phyloP scores from a whole-genome alignment of 1,140 invertebrate genomes.

The Hylyphantes graminicola region DNA sequence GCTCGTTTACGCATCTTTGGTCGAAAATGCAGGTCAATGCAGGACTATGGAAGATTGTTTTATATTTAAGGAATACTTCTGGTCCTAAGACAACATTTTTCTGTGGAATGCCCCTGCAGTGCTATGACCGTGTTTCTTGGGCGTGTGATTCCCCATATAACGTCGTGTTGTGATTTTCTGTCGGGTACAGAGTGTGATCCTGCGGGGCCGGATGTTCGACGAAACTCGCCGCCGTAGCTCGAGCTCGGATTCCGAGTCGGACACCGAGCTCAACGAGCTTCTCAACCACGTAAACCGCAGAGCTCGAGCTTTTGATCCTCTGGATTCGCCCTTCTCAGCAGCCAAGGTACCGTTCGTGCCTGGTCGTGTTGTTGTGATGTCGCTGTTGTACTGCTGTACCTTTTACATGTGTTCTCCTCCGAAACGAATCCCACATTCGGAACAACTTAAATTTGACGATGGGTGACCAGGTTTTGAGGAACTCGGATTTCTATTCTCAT shows the following conservation, averaged over 20 bases:
- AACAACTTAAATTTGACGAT: not conserved
- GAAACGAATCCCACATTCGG: not conserved
- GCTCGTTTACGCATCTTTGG: no score
- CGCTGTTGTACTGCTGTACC: constrained; percentile 22
- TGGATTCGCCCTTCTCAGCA: constrained; percentile 42
- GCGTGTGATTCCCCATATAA: constrained; percentile 30
- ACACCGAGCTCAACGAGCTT: constrained; percentile 63
- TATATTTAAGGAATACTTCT: no score
- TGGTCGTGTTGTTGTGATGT: constrained; percentile 41
- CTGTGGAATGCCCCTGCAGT: no score
- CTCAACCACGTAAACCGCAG: constrained; percentile 63
- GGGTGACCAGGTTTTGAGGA: constrained; percentile 44
- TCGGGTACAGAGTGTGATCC: constrained; percentile 52
- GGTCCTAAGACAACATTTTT: no score
- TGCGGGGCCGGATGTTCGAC: constrained; percentile 47
- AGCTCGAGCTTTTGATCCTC: constrained; percentile 62
- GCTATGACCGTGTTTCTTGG: constrained; percentile 21
- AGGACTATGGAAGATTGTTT: no score
- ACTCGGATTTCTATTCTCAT: not conserved
- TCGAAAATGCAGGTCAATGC: no score
- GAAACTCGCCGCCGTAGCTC: constrained; percentile 51
- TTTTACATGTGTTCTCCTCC: no score
- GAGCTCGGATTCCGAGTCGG: constrained; percentile 64
- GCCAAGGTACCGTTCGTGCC: constrained; percentile 50
- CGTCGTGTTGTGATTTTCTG: constrained; percentile 38